A percentile compares a stretch with the other conserved stretches of the same genome.
These are phyloP conservation scores for Oreochromis tanganicae DNA, from an alignment of 2,113 vertebrate species.

Conservation along the genomic window DNA sequence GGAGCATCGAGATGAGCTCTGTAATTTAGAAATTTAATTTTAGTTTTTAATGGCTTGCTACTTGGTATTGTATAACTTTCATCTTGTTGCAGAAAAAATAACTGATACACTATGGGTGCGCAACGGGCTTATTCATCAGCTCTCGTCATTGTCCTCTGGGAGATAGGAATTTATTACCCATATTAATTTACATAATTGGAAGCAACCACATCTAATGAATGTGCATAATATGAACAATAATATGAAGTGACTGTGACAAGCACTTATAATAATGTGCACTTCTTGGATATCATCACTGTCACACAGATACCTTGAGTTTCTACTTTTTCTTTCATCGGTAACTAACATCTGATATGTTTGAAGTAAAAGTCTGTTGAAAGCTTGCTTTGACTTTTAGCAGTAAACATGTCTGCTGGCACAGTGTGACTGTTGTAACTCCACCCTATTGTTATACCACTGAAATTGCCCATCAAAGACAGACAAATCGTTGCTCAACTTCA, in stretches of 20 bases:
- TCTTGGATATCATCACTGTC: conserved; percentile 1
- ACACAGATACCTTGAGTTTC: background rate
- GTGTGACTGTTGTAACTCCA: background rate
- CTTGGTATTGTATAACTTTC: background rate
- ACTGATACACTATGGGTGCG: background rate
- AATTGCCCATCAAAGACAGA: background rate
- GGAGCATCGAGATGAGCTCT: background rate
- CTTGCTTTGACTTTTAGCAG: background rate
- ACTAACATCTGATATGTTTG: background rate
- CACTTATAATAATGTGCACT: conserved; percentile 2
- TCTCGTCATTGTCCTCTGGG: conserved; percentile 12
- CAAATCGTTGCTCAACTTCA: background rate
- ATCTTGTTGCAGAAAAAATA: background rate
- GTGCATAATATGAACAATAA: conserved; percentile 35
- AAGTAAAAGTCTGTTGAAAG: background rate
- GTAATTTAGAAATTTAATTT: conserved; percentile 15
- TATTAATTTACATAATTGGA: conserved; percentile 53
- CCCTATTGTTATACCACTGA: background rate
- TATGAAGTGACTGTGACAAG: conserved; percentile 26
- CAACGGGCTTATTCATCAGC: conserved; percentile 32
- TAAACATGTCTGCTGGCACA: background rate
- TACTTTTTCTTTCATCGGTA: background rate
- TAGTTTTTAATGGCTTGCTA: conserved; percentile 10
- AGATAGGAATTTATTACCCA: conserved; percentile 34
- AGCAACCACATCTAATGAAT: conserved; percentile 41